Conservation (phyloP, 2,888 invertebrate genomes). For the Escarpia spicata region DNA sequence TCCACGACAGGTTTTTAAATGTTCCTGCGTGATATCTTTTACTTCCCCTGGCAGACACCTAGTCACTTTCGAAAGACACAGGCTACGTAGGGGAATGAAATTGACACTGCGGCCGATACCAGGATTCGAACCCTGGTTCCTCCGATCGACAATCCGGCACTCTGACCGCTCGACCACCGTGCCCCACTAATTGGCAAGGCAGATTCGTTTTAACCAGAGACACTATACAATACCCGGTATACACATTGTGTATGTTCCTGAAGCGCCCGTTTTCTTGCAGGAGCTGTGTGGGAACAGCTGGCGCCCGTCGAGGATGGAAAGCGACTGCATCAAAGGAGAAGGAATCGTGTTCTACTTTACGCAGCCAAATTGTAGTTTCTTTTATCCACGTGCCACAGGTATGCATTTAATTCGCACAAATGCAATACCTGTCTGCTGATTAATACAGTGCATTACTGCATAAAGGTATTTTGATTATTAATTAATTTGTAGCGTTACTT, state of each 20-base stretch:
- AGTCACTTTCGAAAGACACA: too few relatives aligned
- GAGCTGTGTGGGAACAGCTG: background rate
- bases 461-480: background rate
- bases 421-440: background rate
- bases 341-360: slow-evolving; percentile 22
- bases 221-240: background rate
- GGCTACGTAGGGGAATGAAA: too few relatives aligned
- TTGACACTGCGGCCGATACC: too few relatives aligned
- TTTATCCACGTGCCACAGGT: background rate
- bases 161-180: too few relatives aligned
- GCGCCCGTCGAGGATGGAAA: slow-evolving; percentile 18
- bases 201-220: background rate
- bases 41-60: too few relatives aligned
- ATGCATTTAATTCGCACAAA: background rate
- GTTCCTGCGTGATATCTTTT: too few relatives aligned
- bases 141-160: too few relatives aligned
- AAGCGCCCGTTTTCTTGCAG: background rate
- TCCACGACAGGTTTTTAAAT: too few relatives aligned
- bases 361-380: slow-evolving; percentile 6
- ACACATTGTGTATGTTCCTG: background rate
- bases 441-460: background rate
- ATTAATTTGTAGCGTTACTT: background rate
- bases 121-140: too few relatives aligned
- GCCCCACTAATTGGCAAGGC: background rate
- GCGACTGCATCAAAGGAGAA: slow-evolving; percentile 24